Evolutionary conservation across 53 echinoderm and acorn worm genomes (phyloP), one percentile per base, ranked within the genome.

Genomic region (Apostichopus leukothele): DNA sequence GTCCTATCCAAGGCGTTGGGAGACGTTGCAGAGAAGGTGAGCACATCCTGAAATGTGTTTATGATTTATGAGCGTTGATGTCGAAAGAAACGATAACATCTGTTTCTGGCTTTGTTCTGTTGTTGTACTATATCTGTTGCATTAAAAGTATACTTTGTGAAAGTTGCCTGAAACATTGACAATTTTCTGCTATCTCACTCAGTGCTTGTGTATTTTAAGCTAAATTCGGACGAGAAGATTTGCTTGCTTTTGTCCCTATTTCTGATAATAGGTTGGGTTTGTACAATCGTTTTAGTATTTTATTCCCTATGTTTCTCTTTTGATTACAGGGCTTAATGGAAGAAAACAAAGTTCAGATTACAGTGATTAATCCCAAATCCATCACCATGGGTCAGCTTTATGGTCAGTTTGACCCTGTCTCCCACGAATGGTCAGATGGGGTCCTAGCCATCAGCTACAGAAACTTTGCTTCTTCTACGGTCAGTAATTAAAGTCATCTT

Each of bases 361-460:
- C 94, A 10, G 99, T 99, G 51, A 99, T 99, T 92, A 99, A 99
- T 86, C 99, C 99, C 14, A 99, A 99, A 89, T 89, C 99, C 63
- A 96, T 99, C 90, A 99, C 99, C 83, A 99, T 99, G 99, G 98
- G 99, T 91, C 99, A 99, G 91, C 84, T 99, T 51, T 99, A 98
- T 83, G 99, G 99, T 91, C 99, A 99, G 93, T 99, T 99, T 96
- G 99, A 96, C 91, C 96, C 99, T 13, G 96, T 99, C 50, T 96
- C 96, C 63, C 99, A 96, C 86, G 99, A 99, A 74, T 99, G 99
- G 99, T 99, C 99, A 22, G 99, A 99, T 91, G 99, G 99, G 19
- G 93, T 99, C 71, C 89, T 99, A 71, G 99, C 99, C 23, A 94
- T 99, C 90, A 99, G 99, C 90, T 99, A 99, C 93, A 94, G 99